These are phyloP conservation scores for Sapajus apella DNA, from an alignment of 2,113 vertebrate genomes.

Conservation along the genomic window DNA sequence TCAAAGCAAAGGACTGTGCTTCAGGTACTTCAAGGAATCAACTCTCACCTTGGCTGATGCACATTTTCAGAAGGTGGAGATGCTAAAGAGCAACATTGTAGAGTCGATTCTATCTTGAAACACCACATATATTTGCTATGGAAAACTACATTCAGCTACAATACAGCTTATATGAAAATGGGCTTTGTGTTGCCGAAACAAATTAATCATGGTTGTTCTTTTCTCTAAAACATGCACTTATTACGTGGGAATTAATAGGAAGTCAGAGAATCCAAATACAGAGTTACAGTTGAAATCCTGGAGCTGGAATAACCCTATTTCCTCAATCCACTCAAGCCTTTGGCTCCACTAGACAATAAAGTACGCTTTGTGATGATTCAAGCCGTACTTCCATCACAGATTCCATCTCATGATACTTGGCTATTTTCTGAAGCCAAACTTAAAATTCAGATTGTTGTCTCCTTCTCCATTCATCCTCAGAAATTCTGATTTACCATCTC, in stretches of 20 bases:
- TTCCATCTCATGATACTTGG: neutral
- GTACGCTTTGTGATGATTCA: neutral
- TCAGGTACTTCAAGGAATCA: neutral
- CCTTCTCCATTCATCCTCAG: neutral
- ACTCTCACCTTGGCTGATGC: neutral
- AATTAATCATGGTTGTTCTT: neutral
- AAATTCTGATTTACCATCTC: neutral
- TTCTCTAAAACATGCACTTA: neutral
- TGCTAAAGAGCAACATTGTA: neutral
- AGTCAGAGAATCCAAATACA: constrained; percentile 6
- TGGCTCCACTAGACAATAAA: neutral
- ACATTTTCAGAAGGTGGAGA: neutral
- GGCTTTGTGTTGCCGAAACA: neutral
- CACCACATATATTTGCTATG: neutral
- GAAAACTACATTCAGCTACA: neutral
- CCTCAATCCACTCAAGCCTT: neutral
- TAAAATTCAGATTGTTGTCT: neutral
- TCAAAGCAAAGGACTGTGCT: neutral
- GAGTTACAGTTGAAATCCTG: neutral
- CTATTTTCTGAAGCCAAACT: neutral
- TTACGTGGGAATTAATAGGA: neutral
- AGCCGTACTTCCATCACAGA: neutral
- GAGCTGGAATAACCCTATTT: neutral
- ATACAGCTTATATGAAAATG: neutral
- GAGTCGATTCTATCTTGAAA: neutral